Conservation (phyloP, 2,113 vertebrate species). For the Lepus timidus region DNA sequence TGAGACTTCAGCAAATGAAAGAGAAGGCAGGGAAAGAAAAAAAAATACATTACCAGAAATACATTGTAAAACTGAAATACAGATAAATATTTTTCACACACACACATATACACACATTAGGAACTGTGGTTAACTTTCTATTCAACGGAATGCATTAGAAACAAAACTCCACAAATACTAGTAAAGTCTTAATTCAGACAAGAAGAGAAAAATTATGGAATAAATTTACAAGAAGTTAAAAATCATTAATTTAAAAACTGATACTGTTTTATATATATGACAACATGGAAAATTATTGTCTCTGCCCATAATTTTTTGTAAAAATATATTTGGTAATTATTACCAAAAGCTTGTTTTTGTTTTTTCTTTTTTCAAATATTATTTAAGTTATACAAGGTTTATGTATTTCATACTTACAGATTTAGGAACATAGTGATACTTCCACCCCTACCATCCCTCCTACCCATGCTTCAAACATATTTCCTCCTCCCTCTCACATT, state of each 20-base stretch:
- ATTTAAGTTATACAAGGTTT: too few species aligned
- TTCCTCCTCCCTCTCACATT: too few species aligned
- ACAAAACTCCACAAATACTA: not conserved
- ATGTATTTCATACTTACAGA: too few species aligned
- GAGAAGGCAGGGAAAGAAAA: slow-evolving; percentile 53
- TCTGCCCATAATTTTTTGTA: not conserved
- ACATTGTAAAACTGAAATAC: slow-evolving; percentile 56
- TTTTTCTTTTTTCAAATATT: too few species aligned
- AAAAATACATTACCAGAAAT: slow-evolving; percentile 71
- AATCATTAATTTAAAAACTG: not conserved
- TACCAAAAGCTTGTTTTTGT: not conserved
- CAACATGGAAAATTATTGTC: not conserved
- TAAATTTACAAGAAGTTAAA: slow-evolving; percentile 27
- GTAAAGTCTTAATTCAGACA: not conserved
- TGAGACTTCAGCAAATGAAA: slow-evolving; percentile 72
- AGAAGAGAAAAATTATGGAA: not conserved
- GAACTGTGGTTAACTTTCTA: not conserved
- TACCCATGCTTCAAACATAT: too few species aligned
- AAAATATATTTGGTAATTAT: not conserved
- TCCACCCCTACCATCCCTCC: too few species aligned
- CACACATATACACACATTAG: not conserved
- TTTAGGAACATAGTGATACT: too few species aligned
- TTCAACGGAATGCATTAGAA: not conserved
- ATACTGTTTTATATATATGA: not conserved
- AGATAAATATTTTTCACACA: not conserved